Percentiles rank a stretch among this genome's conserved stretches.
Conservation (phyloP, 2,888 invertebrate genomes). For the Molorchus minor region DNA sequence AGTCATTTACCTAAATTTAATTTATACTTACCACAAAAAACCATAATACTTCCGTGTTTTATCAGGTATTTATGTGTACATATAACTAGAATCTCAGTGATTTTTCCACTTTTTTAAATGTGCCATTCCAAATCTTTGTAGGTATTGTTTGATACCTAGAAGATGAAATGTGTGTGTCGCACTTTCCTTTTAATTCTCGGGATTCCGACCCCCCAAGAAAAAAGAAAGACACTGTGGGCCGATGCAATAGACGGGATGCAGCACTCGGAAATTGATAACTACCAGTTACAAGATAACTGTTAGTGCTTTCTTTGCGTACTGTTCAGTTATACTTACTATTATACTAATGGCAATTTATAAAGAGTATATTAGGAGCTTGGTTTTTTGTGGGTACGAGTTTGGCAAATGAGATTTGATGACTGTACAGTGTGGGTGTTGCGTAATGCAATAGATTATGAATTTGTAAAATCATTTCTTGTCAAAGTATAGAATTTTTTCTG, state of each 20-base stretch:
- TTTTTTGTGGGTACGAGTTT: slow-evolving; percentile 58
- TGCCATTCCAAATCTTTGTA: neutral
- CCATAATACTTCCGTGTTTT: neutral
- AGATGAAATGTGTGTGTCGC: slow-evolving; percentile 3
- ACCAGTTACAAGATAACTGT: slow-evolving; percentile 13
- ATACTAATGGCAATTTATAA: slow-evolving; percentile 63
- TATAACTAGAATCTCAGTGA: neutral
- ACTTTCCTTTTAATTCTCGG: no score
- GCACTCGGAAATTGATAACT: slow-evolving; percentile 45
- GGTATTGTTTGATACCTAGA: slow-evolving; percentile 2
- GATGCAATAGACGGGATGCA: slow-evolving; percentile 40
- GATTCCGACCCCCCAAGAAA: no score
- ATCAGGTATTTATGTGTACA: neutral
- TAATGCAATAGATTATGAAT: slow-evolving; percentile 63
- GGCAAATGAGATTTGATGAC: slow-evolving; percentile 39
- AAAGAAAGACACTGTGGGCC: slow-evolving; percentile 23
- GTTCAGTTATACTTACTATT: slow-evolving; percentile 60
- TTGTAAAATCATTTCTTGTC: slow-evolving; percentile 68
- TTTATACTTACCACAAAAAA: slow-evolving; percentile 17
- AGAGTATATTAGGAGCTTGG: slow-evolving; percentile 62
- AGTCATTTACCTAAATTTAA: neutral
- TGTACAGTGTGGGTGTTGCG: slow-evolving; percentile 53
- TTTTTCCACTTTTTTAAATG: neutral
- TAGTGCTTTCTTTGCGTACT: slow-evolving; percentile 57
- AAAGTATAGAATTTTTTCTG: slow-evolving; percentile 65